Evolutionary conservation across 2,888 invertebrate genomes (phyloP).

Genomic region (Invenusta paracnida): DNA sequence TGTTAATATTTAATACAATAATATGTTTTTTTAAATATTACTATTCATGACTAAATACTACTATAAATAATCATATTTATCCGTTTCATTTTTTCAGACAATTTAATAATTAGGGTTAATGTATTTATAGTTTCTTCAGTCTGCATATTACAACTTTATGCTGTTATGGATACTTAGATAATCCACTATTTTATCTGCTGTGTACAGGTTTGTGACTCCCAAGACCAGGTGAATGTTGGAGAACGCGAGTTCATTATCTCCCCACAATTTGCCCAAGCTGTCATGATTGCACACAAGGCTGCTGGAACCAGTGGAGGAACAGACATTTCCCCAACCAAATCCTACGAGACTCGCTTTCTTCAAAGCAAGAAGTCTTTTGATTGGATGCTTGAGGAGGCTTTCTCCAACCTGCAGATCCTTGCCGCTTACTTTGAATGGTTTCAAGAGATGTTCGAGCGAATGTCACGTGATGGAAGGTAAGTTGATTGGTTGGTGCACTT

Average conservation of each 20-base stretch:
- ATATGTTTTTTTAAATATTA: too few relatives aligned
- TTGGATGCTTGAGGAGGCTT: constrained; percentile 61
- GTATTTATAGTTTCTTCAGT: too few relatives aligned
- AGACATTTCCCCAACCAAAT: background rate
- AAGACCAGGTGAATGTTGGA: constrained; percentile 53
- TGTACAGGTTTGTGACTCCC: constrained; percentile 48
- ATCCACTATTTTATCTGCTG: background rate
- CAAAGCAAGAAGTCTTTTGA: constrained; percentile 59
- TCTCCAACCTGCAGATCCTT: constrained; percentile 58
- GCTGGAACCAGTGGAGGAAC: background rate
- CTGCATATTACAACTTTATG: too few relatives aligned
- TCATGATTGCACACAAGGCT: constrained; percentile 35
- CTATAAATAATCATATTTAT: too few relatives aligned
- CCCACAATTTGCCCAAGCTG: constrained; percentile 54
- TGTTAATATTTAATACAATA: too few relatives aligned
- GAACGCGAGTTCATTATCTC: constrained; percentile 59
- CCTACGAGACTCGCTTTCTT: background rate
- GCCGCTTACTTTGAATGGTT: constrained; percentile 60
- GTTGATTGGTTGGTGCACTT: too few relatives aligned
- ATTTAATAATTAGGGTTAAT: too few relatives aligned
- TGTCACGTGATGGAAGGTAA: constrained; percentile 14
- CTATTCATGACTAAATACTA: too few relatives aligned
- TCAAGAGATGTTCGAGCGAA: constrained; percentile 59
- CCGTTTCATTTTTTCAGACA: too few relatives aligned
- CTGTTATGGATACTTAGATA: too few relatives aligned